Evolutionary conservation across 2,113 vertebrate genomes (phyloP).

Genomic region (Furnarius figulus): DNA sequence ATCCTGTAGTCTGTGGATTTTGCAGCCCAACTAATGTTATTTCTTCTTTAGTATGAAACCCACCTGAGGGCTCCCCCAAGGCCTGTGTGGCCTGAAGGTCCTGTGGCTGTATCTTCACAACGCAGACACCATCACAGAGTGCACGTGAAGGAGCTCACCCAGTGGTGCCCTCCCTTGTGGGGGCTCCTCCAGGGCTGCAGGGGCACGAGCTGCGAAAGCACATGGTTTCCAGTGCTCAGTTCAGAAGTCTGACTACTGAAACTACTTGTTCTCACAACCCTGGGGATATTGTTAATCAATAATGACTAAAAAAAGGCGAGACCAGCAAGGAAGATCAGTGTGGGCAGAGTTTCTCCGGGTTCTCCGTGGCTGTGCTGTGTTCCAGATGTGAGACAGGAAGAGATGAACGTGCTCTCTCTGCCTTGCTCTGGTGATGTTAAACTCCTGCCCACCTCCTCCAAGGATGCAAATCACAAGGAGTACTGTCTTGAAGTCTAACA

Average conservation of each 20-base stretch:
- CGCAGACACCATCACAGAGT: neutral
- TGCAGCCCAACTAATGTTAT: slow-evolving; percentile 1
- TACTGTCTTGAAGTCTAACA: neutral
- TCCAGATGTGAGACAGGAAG: neutral
- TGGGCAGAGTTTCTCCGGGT: neutral
- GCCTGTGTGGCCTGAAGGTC: neutral
- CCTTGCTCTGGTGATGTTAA: neutral
- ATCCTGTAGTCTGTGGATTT: neutral
- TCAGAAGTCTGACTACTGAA: neutral
- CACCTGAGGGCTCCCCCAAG: slow-evolving; percentile 14
- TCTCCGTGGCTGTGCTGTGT: accelerated
- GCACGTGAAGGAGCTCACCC: neutral
- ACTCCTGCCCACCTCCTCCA: neutral
- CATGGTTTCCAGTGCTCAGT: neutral
- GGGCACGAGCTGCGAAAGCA: neutral
- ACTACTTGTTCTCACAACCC: neutral
- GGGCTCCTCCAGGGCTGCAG: neutral
- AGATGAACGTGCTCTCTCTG: neutral
- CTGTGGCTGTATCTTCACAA: neutral
- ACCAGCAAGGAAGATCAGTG: neutral
- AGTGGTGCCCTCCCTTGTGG: accelerated
- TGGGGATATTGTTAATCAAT: neutral
- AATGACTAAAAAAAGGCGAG: neutral
- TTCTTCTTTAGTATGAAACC: slow-evolving; percentile 43
- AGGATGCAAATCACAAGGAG: neutral